Conservation (phyloP, 2,113 vertebrate genomes). For the Bambusicola thoracicus region DNA sequence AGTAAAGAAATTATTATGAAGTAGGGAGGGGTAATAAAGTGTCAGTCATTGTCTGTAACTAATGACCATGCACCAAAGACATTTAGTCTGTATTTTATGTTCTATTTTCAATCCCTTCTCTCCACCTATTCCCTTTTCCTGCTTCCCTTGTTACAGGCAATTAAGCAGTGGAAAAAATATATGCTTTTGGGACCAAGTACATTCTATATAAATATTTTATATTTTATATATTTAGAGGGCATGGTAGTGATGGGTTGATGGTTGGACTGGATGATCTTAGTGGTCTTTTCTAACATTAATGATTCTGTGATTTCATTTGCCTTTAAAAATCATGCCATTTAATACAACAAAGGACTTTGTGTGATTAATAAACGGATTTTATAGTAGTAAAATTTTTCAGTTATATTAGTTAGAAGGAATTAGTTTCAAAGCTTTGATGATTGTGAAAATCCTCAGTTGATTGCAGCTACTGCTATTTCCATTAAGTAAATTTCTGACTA, state of each 20-base stretch:
- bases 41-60: neutral
- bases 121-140: neutral
- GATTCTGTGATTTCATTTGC: neutral
- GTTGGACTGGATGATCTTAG: too few species aligned
- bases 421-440: neutral
- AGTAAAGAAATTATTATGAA: neutral
- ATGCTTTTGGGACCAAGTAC: neutral
- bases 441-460: neutral
- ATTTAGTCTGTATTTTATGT: neutral
- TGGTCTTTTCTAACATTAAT: too few species aligned
- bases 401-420: slow-evolving; percentile 41
- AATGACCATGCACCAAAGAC: neutral
- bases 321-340: neutral
- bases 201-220: neutral
- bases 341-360: neutral
- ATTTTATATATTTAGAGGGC: too few species aligned
- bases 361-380: neutral
- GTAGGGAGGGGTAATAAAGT: neutral
- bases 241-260: too few species aligned
- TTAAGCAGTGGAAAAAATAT: neutral
- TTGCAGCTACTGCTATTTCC: neutral
- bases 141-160: neutral
- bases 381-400: neutral
- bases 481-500: neutral
- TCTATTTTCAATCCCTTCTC: neutral